Percentiles rank a stretch among this genome's conserved stretches.
Evolutionary conservation across 2,888 invertebrate genomes (phyloP).

Genomic region (Oligia strigilis): DNA sequence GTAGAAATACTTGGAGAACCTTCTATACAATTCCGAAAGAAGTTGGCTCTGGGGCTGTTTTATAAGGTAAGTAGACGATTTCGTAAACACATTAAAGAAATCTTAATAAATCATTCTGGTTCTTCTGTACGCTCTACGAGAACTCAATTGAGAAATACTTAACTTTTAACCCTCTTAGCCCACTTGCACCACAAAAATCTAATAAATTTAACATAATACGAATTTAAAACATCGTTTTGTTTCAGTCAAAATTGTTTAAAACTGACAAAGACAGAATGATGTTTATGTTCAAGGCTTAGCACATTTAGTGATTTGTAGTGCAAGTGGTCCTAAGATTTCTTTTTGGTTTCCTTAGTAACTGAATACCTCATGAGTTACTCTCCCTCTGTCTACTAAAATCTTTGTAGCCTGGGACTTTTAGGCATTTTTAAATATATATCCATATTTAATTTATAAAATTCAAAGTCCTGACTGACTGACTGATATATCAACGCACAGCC

Average conservation of each 20-base stretch:
- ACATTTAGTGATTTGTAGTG: background rate
- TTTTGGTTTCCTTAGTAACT: background rate
- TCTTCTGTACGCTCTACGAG: background rate
- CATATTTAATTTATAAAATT: too few species aligned
- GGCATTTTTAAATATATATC: background rate
- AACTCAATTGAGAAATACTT: background rate
- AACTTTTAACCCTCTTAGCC: background rate
- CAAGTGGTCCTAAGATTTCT: background rate
- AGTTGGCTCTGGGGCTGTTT: conserved; percentile 93
- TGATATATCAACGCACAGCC: too few species aligned
- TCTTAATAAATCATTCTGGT: background rate
- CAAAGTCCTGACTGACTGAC: too few species aligned
- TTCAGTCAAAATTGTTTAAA: background rate
- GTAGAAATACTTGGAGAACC: conserved; percentile 92
- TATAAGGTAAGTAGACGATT: conserved; percentile 92
- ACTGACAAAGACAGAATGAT: background rate
- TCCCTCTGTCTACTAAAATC: background rate
- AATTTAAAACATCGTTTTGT: background rate
- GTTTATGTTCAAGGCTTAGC: background rate
- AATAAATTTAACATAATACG: background rate
- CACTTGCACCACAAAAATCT: background rate
- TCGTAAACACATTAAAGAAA: background rate
- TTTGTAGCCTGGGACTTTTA: background rate
- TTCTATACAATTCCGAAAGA: conserved; percentile 92
- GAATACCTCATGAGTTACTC: background rate